Base-by-base conservation (phyloP, 2,113 vertebrate genomes). In the Corynorhinus townsendii region DNA sequence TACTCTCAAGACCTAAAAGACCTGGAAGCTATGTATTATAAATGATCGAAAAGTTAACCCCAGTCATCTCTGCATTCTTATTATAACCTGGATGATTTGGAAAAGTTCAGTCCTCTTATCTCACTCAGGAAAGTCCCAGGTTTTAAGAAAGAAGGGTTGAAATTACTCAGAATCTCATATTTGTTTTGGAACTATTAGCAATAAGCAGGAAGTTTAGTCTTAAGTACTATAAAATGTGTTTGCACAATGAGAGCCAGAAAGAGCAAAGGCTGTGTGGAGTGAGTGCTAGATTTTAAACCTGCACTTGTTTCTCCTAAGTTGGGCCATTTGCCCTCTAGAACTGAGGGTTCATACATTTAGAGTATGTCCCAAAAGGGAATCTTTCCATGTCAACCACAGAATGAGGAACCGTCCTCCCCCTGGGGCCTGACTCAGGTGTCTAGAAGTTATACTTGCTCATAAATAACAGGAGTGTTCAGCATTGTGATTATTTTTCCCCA, bases 351-450 rank as follows among this genome's bases (percentile, higher is more conserved):
- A 64, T 2, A 4, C 19, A 30, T 81, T 95, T 86, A 33, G 16
- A 52, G 20, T 45, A 16, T 93, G 68, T 87, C 66, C 56, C 64
- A 76, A 72, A 79, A 82, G 38, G 59, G 95, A 94, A 30, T n/a
- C 49, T 96, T 96, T 87, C 75, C 81, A 17, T 43, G 30, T 26
- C 22, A 97, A 17, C n/a, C 77, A 26, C 93, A 85, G 62, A 93
- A 62, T 88, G 71, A 93, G 89, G 40, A 82, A 82, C 11, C 56
- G 64, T 86, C 89, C 20, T 91, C 28, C 28, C 1, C 0, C 15
- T 35, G 17, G 92, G 90, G 77, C 33, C 93, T 95, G 97, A 97
- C 94, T 98, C 92, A 95, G 90, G 86, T 94, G 59, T 86, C 83
- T 96, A 91, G 97, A 95, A 69, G 62, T 93, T 40, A 75, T 90